Evolutionary conservation across 1,140 invertebrate genomes (phyloP), one percentile per base, ranked within the genome.

Genomic region (Calephelis virginiensis): DNA sequence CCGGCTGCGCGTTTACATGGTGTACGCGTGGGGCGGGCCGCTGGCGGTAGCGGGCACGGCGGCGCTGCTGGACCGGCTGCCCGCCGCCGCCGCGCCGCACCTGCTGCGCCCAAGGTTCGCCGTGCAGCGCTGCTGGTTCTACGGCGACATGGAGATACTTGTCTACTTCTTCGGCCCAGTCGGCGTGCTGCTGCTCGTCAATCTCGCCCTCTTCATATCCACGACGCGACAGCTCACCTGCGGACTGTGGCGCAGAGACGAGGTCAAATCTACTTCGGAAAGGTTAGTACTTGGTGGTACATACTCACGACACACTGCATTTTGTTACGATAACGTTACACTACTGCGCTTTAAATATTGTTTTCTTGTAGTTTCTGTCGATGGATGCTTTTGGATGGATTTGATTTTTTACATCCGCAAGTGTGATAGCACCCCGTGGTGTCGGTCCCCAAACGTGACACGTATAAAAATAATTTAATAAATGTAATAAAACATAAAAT

Each of bases 221-320:
- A 97, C 96, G 5, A 95, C 96, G 8, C 93, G 95, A 64, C 96
- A 97, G 92, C 92, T 97, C 66, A 96, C 96, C 5, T 97, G 96
- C 80, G 96, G 96, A 6, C 90, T 97, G 8, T 97, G 96, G 96
- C 96, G 96, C 78, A 93, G 95, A 63, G 96, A 97, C 86, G 95
- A 96, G 69, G 95, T 96, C 68, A 97, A 97, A 90, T 96, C 95
- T 43, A 96, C 95, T n/a, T 95, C 95, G 0, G 96, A 97, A 91
- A 94, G 95, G 93, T 96, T 60, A 70, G 72, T 49, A 4, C 28
- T 28, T 28, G 28, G 3, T 28, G 28, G 3, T 28, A 28, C 28
- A 28, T 4, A 28, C 28, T 28, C 28, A 28, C 0, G 28, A 28
- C 28, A 28, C 28, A 28, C 28, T 2, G 3, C 5, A 28, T 28